Base-by-base conservation (phyloP, 35 echinoderm and acorn worm species). In the Lytechinus variegatus region DNA sequence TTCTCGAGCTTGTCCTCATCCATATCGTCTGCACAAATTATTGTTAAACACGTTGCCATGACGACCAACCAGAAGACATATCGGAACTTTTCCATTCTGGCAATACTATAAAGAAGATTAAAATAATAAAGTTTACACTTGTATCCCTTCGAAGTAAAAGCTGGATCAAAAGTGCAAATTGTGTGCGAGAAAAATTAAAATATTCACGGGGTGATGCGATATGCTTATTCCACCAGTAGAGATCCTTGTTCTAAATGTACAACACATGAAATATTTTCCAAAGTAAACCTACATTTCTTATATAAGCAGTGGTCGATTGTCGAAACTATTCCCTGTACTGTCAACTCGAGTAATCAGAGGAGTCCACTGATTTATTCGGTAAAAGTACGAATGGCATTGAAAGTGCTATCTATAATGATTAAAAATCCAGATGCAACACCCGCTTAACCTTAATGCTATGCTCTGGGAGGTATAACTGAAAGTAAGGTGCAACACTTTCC, bases 1-100 rank as follows among this genome's bases (percentile, higher is more conserved):
- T 93, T 93, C 55, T 93, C 54, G 12, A 55, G 52, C 55, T 93
- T 93, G 53, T 93, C 92, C 53, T 57, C 53, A 10, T 57, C 92
- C 54, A 55, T 57, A 93, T 93, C 92, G 92, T 93, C 92, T 21
- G 92, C 92, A 33, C 28, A 55, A 28, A 54, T 55, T 93, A 44
- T 54, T 28, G 57, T 54, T 3, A 93, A 9, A 27, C 24, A 93
- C 28, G 92, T 93, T 93, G 54, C 92, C 92, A 93, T 55, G 92
- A 56, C 92, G 57, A 93, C 92, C 52, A 54, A 6, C 54, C n/a
- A 54, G 53, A 93, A 33, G 14, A 90, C 10, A 21, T 13, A 5
- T 2, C 16, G 52, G 12, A 3, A 54, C 88, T 28, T 13, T 90
- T 29, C 27, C 88, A 52, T 90, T 10, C 13, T 90, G 66, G 24